A percentile compares a stretch with the other conserved stretches of the same genome.
Conservation (phyloP, 2,113 vertebrate genomes). For the Eretmochelys imbricata region DNA sequence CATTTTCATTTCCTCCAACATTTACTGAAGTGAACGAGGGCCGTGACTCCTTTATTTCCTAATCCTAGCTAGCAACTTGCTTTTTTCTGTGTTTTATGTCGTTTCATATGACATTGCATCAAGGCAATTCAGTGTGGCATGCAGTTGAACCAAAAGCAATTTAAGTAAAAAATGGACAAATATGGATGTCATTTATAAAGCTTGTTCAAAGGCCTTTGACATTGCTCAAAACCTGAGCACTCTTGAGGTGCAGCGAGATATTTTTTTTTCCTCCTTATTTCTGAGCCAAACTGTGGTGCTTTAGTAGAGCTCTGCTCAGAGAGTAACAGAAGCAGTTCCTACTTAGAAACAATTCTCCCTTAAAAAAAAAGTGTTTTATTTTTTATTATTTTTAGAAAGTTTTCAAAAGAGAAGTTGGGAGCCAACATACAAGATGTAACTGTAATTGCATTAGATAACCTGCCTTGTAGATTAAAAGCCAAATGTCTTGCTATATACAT, state of each 20-base stretch:
- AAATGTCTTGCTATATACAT: slow-evolving; percentile 36
- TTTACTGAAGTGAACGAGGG: slow-evolving; percentile 69
- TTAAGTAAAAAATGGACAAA: slow-evolving; percentile 82
- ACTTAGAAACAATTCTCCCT: not conserved
- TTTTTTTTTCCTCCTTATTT: not conserved
- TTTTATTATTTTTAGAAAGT: slow-evolving; percentile 21
- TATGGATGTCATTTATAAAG: slow-evolving; percentile 78
- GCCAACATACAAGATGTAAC: not conserved
- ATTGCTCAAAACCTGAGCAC: slow-evolving; percentile 58
- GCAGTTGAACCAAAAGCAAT: slow-evolving; percentile 80
- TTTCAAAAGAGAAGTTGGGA: not conserved
- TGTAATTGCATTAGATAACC: not conserved
- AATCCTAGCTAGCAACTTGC: slow-evolving; percentile 68
- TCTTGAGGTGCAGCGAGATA: slow-evolving; percentile 30
- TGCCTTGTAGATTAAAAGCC: not conserved
- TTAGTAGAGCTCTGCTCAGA: slow-evolving; percentile 33
- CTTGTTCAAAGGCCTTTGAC: slow-evolving; percentile 78
- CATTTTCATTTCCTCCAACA: slow-evolving; percentile 77
- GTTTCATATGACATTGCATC: slow-evolving; percentile 71
- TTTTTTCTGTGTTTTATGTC: slow-evolving; percentile 75
- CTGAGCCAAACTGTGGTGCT: slow-evolving; percentile 27
- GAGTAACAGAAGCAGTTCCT: not conserved
- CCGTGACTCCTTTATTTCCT: slow-evolving; percentile 74
- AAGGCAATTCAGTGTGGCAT: slow-evolving; percentile 68
- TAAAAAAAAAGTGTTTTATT: slow-evolving; percentile 3